Evolutionary conservation across 2,113 vertebrate species (phyloP), one percentile per base, ranked within the genome.

Genomic region (Daphoenositta chrysoptera): DNA sequence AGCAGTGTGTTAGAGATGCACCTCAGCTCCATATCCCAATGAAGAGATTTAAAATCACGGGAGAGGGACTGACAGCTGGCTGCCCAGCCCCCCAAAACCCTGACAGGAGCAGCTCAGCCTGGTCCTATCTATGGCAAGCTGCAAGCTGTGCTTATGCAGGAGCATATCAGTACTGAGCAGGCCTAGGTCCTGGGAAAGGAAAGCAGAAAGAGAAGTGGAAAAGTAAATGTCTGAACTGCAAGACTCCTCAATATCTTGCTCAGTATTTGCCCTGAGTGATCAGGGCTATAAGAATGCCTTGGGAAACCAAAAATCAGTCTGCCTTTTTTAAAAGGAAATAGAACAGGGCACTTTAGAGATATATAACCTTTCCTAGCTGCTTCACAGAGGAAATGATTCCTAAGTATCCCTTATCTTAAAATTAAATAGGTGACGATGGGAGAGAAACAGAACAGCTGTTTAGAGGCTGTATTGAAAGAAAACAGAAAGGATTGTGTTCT

Each of bases 341-440:
- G 39, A 54, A 68, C 15, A 30, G 60, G 60, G 73, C 69, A 85
- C 79, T 89, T 95, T 76, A 87, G 90, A 89, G 89, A 91, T 93
- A 80, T 83, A 94, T 81, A 95, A 84, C 80, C 84, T 94, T 78
- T 85, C 53, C 44, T 92, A 89, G 80, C 80, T 93, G 66, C 90
- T 93, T 77, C 68, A 75, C 64, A 77, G 56, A 94, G 95, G 93
- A 96, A 96, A 95, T 91, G 35, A 91, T 88, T 95, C 93, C 79
- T 91, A 77, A 94, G 90, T 48, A 83, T 96, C 56, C 39, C 56
- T 94, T 94, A 96, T 97, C 93, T 96, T 86, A 90, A 86, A 95
- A 97, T 96, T 93, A 90, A 97, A 97, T 91, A 94, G 95, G 93
- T 97, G 95, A 86, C 13, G 83, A 96, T 91, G 72, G 83, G 91